These are phyloP conservation scores for Synanthedon formicaeformis DNA, from an alignment of 2,888 invertebrate genomes.

Conservation along the genomic window DNA sequence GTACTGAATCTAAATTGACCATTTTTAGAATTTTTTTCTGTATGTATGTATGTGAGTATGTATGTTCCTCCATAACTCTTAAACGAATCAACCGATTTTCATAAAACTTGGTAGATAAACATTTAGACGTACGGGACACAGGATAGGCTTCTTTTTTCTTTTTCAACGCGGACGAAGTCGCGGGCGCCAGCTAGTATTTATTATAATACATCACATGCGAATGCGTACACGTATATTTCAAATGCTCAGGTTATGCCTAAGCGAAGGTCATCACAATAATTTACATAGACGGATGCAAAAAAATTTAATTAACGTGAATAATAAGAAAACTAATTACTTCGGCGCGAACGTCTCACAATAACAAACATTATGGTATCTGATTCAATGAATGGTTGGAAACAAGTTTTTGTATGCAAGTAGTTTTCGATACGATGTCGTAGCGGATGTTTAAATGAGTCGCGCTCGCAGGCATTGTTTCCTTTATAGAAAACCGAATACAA, in stretches of 20 bases:
- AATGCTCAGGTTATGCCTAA: not conserved
- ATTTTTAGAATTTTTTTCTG: no score
- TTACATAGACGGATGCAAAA: not conserved
- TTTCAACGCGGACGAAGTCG: no score
- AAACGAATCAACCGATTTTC: no score
- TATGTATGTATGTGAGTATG: no score
- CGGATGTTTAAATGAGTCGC: conserved; percentile 21
- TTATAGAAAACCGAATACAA: conserved; percentile 18
- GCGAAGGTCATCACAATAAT: not conserved
- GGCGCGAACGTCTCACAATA: not conserved
- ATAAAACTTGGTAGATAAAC: no score
- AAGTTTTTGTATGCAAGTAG: not conserved
- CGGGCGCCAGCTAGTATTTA: no score
- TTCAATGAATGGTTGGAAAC: not conserved
- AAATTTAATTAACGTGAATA: not conserved
- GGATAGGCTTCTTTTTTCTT: no score
- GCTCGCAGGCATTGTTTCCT: conserved; percentile 24
- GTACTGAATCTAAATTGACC: no score
- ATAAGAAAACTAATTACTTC: not conserved
- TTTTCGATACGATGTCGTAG: conserved; percentile 2
- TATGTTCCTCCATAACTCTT: no score
- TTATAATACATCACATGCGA: no score
- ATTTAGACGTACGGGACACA: no score
- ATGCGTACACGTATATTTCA: no score
- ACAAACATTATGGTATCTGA: not conserved